phyloP scores from a whole-genome alignment of 2,797 vertebrate genomes.

The Sebastes taczanowskii region DNA sequence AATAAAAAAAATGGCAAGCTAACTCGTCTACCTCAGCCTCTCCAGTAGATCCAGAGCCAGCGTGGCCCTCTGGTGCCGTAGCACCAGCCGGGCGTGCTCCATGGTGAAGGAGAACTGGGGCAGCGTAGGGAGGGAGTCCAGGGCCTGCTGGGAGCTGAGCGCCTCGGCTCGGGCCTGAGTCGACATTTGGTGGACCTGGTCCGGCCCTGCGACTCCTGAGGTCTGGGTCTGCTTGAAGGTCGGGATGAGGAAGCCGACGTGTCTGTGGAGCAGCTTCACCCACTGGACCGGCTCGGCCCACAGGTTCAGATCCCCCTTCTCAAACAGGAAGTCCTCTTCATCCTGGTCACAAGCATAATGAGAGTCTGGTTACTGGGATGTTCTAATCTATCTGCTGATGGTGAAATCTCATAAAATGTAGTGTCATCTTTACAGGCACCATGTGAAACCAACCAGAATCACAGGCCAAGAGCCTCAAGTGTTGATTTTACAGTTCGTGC shows the following conservation, averaged over 20 bases:
- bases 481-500: neutral
- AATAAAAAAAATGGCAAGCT: neutral
- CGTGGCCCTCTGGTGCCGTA: slow-evolving; percentile 81
- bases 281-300: slow-evolving; percentile 92
- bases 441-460: neutral
- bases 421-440: neutral
- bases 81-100: slow-evolving; percentile 84
- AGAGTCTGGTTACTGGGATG: no score
- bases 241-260: slow-evolving; percentile 79
- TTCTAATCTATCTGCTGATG: no score
- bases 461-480: neutral
- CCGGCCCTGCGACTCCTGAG: neutral
- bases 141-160: slow-evolving; percentile 59
- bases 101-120: slow-evolving; percentile 87
- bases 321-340: slow-evolving; percentile 91
- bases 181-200: slow-evolving; percentile 56
- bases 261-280: slow-evolving; percentile 82
- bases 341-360: slow-evolving; percentile 74
- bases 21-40: slow-evolving; percentile 49
- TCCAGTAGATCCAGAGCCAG: slow-evolving; percentile 81
- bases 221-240: slow-evolving; percentile 47
- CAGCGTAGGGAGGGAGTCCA: slow-evolving; percentile 80
- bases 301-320: slow-evolving; percentile 92
- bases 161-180: slow-evolving; percentile 66
- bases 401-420: no score